Evolutionary conservation across 2,888 invertebrate genomes (phyloP), one percentile per base, ranked within the genome.

Genomic region (Lycophotia porphyrea): DNA sequence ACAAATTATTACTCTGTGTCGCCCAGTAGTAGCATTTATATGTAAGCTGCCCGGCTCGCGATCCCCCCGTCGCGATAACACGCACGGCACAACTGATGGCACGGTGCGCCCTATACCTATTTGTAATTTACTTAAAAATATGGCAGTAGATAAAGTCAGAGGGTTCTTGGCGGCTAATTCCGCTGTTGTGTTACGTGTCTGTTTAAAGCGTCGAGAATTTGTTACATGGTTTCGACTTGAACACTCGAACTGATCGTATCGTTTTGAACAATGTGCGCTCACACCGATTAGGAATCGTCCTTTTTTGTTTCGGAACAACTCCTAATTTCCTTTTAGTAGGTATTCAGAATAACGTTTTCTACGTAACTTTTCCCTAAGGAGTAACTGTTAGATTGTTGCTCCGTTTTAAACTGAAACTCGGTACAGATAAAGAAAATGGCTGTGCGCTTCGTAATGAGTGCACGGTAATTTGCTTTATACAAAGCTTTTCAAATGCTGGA

Each of bases 121-220:
- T 96, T 95, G 96, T 96, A 96, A 96, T 96, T 95, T 95, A 96
- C 94, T 95, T 94, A 94, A 96, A 96, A 96, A 96, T 96, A 96
- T 95, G 93, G 93, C 91, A 88, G 87, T 87, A 94, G 95, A 96
- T 95, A 95, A 93, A 92, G 90, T 87, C 85, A 91, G 91, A 89
- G 91, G 88, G 91, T 92, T 91, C 92, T 91, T 91, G 88, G 90
- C 91, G 90, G 92, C 93, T 95, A 94, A 93, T 93, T 93, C 92
- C 86, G 87, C 89, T 87, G 88, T 90, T 92, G 91, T 91, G 92
- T 92, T 90, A 91, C 88, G 90, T 89, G 89, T 90, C 90, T 87
- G 87, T 89, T 87, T 89, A 89, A 88, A 90, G 88, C 87, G 91
- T 78, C 78, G 84, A 87, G 89, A 90, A 92, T 91, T 92, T 90